phyloP scores from a whole-genome alignment of 2,113 vertebrate genomes.

The Bagarius yarrelli region DNA sequence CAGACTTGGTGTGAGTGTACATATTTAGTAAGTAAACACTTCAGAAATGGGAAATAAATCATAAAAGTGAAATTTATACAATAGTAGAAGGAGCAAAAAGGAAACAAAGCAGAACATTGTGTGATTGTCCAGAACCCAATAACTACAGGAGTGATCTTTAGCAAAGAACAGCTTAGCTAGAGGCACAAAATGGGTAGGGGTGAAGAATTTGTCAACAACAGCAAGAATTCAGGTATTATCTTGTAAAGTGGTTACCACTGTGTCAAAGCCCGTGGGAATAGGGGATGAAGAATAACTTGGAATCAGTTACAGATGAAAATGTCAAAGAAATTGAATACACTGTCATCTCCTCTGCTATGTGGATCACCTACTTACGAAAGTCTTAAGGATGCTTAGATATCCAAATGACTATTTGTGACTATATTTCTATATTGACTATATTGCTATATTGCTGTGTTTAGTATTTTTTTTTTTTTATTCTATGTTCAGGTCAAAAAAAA shows the following conservation, averaged over 20 bases:
- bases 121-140: background rate
- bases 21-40: background rate
- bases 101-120: background rate
- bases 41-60: background rate
- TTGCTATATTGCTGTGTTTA: too few relatives aligned
- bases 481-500: too few relatives aligned
- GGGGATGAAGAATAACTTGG: background rate
- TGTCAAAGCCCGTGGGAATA: background rate
- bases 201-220: background rate
- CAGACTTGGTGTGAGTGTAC: background rate
- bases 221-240: slow-evolving; percentile 5
- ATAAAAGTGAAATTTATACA: background rate
- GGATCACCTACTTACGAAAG: background rate
- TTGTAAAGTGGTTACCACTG: background rate
- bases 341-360: background rate
- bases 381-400: background rate
- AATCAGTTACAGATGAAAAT: background rate
- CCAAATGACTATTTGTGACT: background rate
- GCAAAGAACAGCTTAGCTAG: background rate
- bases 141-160: background rate
- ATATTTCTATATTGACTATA: too few relatives aligned
- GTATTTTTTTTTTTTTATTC: too few relatives aligned
- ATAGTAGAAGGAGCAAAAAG: background rate
- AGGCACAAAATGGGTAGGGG: background rate
- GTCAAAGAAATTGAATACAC: background rate